phyloP scores from a whole-genome alignment of 1,140 invertebrate genomes.

The Dendrolimus punctatus region DNA sequence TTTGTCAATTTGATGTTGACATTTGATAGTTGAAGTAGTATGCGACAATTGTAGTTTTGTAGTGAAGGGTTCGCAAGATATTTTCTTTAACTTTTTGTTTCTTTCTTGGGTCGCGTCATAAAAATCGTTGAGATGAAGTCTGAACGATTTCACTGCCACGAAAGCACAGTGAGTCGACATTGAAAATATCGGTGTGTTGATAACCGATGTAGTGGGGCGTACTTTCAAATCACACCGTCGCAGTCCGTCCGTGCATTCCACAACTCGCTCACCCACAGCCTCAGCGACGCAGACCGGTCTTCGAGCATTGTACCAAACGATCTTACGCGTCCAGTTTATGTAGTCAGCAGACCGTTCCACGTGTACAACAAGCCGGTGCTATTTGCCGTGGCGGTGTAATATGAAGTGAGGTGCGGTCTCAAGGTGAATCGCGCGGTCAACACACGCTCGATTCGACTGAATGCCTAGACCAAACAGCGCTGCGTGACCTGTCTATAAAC shows the following conservation, averaged over 20 bases:
- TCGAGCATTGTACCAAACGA: conserved; percentile 60
- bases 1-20: too few relatives aligned
- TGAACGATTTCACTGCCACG: too few relatives aligned
- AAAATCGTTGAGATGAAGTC: too few relatives aligned
- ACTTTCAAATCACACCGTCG: conserved; percentile 63
- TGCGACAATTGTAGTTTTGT: too few relatives aligned
- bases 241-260: conserved; percentile 64
- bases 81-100: too few relatives aligned
- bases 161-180: conserved; percentile 5
- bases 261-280: conserved; percentile 66
- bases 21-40: too few relatives aligned
- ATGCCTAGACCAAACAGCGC: conserved; percentile 63
- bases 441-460: conserved; percentile 51
- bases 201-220: conserved; percentile 37
- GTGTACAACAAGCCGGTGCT: conserved; percentile 20
- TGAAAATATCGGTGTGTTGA: conserved; percentile 35
- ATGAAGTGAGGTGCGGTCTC: conserved; percentile 57
- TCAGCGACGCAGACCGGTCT: conserved; percentile 44
- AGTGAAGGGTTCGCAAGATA: too few relatives aligned
- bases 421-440: conserved; percentile 68
- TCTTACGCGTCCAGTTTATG: conserved; percentile 40
- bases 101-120: too few relatives aligned
- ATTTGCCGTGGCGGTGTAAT: conserved; percentile 40
- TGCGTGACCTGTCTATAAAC: conserved; percentile 49
- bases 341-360: conserved; percentile 27